phyloP scores from a whole-genome alignment of 1,140 invertebrate genomes.

The Nomia melanderi region DNA sequence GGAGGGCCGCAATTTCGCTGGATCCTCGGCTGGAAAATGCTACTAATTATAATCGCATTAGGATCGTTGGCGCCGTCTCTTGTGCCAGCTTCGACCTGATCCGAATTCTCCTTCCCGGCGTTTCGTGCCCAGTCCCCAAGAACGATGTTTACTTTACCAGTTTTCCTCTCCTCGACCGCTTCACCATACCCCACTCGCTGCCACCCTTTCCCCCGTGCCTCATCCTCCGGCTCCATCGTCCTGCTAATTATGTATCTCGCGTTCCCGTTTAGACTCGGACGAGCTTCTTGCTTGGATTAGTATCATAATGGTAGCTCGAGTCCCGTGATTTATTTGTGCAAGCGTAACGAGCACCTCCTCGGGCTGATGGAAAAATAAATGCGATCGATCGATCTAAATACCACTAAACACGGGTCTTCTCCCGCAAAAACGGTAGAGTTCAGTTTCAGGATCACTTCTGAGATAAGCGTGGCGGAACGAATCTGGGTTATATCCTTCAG shows the following conservation, averaged over 20 bases:
- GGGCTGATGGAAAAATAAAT: neutral
- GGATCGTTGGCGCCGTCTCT: slow-evolving; percentile 46
- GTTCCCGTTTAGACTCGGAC: slow-evolving; percentile 18
- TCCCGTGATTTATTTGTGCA: slow-evolving; percentile 1
- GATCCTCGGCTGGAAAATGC: slow-evolving; percentile 55
- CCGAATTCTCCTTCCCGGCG: slow-evolving; percentile 1
- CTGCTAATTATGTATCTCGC: slow-evolving; percentile 25
- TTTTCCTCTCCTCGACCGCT: neutral
- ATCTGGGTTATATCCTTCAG: too few relatives aligned
- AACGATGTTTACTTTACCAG: slow-evolving; percentile 41
- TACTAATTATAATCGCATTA: slow-evolving; percentile 68
- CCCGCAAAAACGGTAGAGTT: too few relatives aligned
- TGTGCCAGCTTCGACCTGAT: neutral
- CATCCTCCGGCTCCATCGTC: neutral
- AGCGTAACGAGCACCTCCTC: slow-evolving; percentile 12
- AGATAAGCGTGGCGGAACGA: too few relatives aligned
- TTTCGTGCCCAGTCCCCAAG: neutral
- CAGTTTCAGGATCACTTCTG: too few relatives aligned
- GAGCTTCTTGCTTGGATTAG: slow-evolving; percentile 23
- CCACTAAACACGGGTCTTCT: neutral
- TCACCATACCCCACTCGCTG: too few relatives aligned
- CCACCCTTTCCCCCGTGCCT: neutral
- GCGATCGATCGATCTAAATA: slow-evolving; percentile 16
- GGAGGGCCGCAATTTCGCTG: slow-evolving; percentile 39
- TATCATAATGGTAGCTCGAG: slow-evolving; percentile 8